Base-by-base conservation (phyloP, 1,140 invertebrate genomes). In the Hylyphantes graminicola region DNA sequence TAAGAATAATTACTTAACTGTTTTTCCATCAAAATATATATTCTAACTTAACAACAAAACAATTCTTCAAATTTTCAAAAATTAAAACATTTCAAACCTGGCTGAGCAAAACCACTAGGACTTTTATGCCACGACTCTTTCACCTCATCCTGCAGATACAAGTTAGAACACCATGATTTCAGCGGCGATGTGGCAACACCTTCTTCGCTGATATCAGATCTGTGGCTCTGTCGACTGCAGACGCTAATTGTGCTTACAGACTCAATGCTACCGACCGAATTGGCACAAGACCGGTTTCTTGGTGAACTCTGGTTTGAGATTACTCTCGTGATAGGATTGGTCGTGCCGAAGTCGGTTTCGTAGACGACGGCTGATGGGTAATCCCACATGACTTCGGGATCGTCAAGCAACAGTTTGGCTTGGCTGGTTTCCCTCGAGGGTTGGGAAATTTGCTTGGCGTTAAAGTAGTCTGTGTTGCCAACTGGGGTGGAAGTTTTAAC, bases 311-410 rank as follows among this genome's bases (percentile, higher is more conserved):
- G 57, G 17, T 87, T 78, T 11, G 88, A 73, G 48, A 88, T 76
- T 13, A 88, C 85, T 79, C 87, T 68, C 15, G 88, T 88, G 4
- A 88, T 70, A 17, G 90, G 90, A 74, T 88, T 87, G 64, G 89
- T 88, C 53, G 89, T 88, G 13, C 88, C 89, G 86, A 90, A 90
- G 15, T 89, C 89, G 8, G 90, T 90, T 87, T 90, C 90, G 86
- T 88, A 90, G 79, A 89, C 89, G 50, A 87, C 86, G 67, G 88
- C 50, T 12, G 73, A 72, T 35, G 86, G 85, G 50, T 86, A 83
- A 55, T 86, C 75, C 70, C 76, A 74, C 68, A 85, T 79, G 2
- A 67, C 57, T 57, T 64, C 53, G 21, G 79, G 75, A 53, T 87
- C 80, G 67, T 87, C 64, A 5, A 67, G 53, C 0, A 79, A 75